Evolutionary conservation across 2,888 invertebrate species (phyloP), one percentile per base, ranked within the genome.

Genomic region (Portevinia maculata): DNA sequence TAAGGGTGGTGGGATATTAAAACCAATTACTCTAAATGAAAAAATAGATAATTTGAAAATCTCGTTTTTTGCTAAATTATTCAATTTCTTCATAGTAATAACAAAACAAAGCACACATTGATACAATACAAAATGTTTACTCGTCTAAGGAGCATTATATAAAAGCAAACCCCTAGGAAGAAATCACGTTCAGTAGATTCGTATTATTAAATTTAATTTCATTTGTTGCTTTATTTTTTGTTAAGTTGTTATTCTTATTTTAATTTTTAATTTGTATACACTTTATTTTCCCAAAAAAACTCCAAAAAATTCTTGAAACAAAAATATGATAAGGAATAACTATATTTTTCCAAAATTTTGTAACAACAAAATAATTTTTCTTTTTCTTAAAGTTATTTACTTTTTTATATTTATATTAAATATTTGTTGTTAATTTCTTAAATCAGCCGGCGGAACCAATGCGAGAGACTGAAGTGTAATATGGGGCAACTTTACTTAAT

Each of bases 401-500:
- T 78, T 83, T 83, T 78, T 83, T 83, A 83, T 88, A 89, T 88
- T 78, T 84, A 85, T 86, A 87, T 87, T 84, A 85, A 87, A 88
- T 87, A 85, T 88, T 87, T 89, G 86, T 88, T 88, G 88, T 88
- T 89, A 88, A 90, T 91, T 92, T 89, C 71, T 93, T 93, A 86
- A 87, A 91, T 92, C 92, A 94, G 94, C 93, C 93, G 92, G 93
- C 93, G 92, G 94, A 94, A 93, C 93, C 93, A 91, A 93, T 94
- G 93, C 93, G 93, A 93, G 94, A 94, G 93, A 94, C 94, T 93
- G 94, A 94, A 93, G 94, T 94, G 92, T 94, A 94, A 93, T 87
- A 79, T 88, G 85, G 84, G 84, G 76, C 81, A 75, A 84, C 84
- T 84, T 79, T 85, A 85, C 69, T 71, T 48, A 71, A 73, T 69